phyloP scores from a whole-genome alignment of 2,113 vertebrate genomes.

The Rhinoderma darwinii region DNA sequence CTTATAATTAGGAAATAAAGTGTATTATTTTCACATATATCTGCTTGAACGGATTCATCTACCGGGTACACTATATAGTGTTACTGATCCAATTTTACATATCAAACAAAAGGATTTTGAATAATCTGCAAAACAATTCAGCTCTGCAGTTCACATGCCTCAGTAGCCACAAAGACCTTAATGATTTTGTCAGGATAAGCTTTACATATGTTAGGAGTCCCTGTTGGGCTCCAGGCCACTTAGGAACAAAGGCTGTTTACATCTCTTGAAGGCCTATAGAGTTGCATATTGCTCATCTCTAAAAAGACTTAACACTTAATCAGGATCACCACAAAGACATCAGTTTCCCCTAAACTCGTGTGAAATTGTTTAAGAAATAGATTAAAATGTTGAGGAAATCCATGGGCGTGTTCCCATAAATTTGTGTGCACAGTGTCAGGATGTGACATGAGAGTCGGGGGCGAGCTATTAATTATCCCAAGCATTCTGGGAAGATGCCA shows the following conservation, averaged over 20 bases:
- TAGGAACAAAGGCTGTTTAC: background rate
- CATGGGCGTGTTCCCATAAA: background rate
- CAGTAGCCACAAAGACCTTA: background rate
- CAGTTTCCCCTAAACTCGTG: background rate
- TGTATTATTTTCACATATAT: background rate
- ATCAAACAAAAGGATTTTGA: conserved; percentile 26
- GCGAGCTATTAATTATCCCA: conserved; percentile 27
- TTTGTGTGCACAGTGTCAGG: conserved; percentile 3
- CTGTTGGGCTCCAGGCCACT: background rate
- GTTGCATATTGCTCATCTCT: background rate
- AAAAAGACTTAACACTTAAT: conserved; percentile 26
- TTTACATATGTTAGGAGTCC: conserved; percentile 38
- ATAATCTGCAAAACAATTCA: conserved; percentile 26
- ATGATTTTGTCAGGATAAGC: background rate
- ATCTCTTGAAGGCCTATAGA: background rate
- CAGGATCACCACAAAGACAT: background rate
- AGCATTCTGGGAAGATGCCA: conserved; percentile 29
- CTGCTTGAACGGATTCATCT: background rate
- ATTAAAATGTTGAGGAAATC: background rate
- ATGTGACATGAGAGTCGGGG: conserved; percentile 1
- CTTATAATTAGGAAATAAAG: background rate
- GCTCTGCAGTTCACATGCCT: conserved; percentile 15
- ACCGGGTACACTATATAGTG: background rate
- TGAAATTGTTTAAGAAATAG: background rate
- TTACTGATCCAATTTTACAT: background rate